Evolutionary conservation across 1,140 invertebrate species (phyloP).

Genomic region (Oscheius sp.): DNA sequence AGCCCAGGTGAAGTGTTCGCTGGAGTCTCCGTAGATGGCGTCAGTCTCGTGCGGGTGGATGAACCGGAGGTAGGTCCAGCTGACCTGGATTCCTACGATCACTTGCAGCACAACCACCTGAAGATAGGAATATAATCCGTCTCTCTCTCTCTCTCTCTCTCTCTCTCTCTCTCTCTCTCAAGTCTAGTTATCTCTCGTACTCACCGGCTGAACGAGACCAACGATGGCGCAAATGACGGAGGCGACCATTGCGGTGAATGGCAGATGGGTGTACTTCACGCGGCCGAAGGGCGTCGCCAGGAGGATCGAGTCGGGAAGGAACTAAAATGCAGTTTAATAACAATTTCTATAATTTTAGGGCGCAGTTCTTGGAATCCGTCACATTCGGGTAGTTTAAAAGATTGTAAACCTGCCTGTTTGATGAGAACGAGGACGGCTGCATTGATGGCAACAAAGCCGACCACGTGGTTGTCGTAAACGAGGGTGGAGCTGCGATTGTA

Average conservation of each 20-base stretch:
- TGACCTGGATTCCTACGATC: conserved; percentile 47
- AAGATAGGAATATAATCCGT: background rate
- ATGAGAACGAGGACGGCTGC: conserved; percentile 52
- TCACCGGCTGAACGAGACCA: conserved; percentile 38
- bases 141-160: background rate
- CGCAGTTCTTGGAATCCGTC: background rate
- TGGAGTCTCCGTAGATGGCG: conserved; percentile 39
- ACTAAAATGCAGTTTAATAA: too few species aligned
- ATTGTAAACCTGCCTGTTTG: conserved; percentile 47
- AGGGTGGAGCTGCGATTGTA: conserved; percentile 37
- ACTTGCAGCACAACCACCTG: conserved; percentile 35
- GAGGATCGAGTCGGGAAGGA: conserved; percentile 53
- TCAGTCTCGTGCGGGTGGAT: conserved; percentile 44
- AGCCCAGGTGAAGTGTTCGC: conserved; percentile 48
- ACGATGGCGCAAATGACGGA: conserved; percentile 35
- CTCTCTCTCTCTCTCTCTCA: background rate
- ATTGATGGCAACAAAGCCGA: conserved; percentile 44
- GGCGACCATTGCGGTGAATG: conserved; percentile 32
- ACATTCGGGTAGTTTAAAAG: background rate
- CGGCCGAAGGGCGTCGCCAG: conserved; percentile 53
- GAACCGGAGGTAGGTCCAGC: conserved; percentile 58
- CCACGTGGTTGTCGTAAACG: conserved; percentile 46
- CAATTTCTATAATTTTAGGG: too few species aligned
- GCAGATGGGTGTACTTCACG: conserved; percentile 58
- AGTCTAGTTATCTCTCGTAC: too few species aligned